A percentile compares a stretch with the other conserved stretches of the same genome.
phyloP scores from a whole-genome alignment of 2,113 vertebrate genomes.

The Alaudala cheleensis region DNA sequence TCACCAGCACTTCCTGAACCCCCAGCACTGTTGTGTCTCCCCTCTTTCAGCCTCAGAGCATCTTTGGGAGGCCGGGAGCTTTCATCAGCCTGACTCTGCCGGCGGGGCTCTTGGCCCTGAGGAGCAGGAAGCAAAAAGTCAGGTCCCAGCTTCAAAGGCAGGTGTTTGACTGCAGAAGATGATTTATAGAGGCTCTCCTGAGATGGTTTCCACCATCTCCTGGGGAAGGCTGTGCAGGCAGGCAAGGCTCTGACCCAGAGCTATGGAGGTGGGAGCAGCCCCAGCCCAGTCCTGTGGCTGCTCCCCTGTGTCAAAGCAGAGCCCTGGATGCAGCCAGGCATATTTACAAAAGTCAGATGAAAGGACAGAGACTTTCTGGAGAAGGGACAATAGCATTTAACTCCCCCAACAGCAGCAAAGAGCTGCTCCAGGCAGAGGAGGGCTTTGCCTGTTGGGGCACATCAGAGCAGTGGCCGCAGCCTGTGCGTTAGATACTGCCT shows the following conservation, averaged over 20 bases:
- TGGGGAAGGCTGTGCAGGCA: not conserved
- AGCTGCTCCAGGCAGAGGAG: not conserved
- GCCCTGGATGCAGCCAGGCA: accelerated
- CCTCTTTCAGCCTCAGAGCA: not conserved
- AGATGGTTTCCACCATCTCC: not conserved
- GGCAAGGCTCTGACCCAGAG: not conserved
- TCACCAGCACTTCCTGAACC: not conserved
- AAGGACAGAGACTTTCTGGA: not conserved
- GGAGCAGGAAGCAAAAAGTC: not conserved
- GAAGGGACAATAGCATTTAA: not conserved
- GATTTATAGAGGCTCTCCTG: not conserved
- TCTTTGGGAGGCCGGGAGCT: not conserved
- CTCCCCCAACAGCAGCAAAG: not conserved
- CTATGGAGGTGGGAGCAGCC: not conserved
- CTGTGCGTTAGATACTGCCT: accelerated
- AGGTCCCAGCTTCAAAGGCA: constrained; percentile 21
- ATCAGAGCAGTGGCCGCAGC: accelerated
- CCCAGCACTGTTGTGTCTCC: not conserved
- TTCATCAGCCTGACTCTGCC: not conserved
- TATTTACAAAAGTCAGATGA: not conserved
- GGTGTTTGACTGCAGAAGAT: not conserved
- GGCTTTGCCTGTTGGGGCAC: not conserved
- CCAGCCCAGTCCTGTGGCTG: accelerated
- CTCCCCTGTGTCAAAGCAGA: not conserved
- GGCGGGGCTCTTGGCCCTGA: not conserved